A percentile compares a stretch with the other conserved stretches of the same genome.
Evolutionary conservation across 1,140 invertebrate genomes (phyloP).

Genomic region (Saxidomus purpurata): DNA sequence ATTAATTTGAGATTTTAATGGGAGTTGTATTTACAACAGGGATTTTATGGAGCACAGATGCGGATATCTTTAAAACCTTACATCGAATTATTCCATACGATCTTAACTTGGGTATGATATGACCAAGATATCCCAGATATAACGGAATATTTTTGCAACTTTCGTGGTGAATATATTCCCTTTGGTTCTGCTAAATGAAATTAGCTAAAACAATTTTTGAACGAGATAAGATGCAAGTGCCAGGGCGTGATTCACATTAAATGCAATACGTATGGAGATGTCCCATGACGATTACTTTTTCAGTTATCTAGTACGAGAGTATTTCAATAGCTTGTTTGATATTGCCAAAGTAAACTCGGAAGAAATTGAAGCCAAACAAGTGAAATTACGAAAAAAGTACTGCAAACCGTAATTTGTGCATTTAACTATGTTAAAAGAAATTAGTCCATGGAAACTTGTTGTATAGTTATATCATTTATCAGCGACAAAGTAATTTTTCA

Average conservation of each 20-base stretch:
- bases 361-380: too few species aligned
- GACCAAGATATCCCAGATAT: slow-evolving; percentile 34
- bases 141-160: slow-evolving; percentile 45
- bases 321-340: not conserved
- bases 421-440: too few species aligned
- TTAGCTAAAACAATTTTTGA: slow-evolving; percentile 52
- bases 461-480: too few species aligned
- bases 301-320: not conserved
- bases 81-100: slow-evolving; percentile 58
- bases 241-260: slow-evolving; percentile 17
- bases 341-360: not conserved
- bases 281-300: slow-evolving; percentile 25
- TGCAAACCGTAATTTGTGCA: too few species aligned
- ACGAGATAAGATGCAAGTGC: slow-evolving; percentile 58
- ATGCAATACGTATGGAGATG: slow-evolving; percentile 29
- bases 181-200: slow-evolving; percentile 35
- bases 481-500: too few species aligned
- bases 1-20: slow-evolving; percentile 69
- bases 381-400: too few species aligned
- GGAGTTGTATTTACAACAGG: slow-evolving; percentile 66
- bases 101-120: slow-evolving; percentile 44
- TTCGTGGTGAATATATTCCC: slow-evolving; percentile 51
- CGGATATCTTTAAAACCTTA: slow-evolving; percentile 67
- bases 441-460: too few species aligned
- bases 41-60: slow-evolving; percentile 68